These are phyloP conservation scores for Geotria australis DNA, from an alignment of 2,797 vertebrate species.

Conservation along the genomic window DNA sequence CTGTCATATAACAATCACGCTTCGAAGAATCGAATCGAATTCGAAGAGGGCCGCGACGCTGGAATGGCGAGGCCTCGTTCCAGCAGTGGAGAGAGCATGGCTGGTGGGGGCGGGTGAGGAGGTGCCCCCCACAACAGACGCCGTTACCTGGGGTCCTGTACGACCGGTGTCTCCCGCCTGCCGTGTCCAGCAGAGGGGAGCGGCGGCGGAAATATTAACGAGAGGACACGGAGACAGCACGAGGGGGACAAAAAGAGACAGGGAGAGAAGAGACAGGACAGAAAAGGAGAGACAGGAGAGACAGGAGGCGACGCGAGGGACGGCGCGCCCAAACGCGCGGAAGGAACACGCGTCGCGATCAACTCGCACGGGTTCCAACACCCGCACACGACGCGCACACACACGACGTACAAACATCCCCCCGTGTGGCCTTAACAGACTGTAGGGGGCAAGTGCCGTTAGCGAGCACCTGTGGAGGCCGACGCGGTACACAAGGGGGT, in stretches of 20 bases:
- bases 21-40: slow-evolving; percentile 10
- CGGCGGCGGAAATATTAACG: background rate
- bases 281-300: slow-evolving; percentile 1
- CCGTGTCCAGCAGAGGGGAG: background rate
- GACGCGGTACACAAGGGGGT: too few species aligned
- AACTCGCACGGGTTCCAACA: background rate
- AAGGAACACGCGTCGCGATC: background rate
- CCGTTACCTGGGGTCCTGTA: background rate
- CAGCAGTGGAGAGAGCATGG: too few species aligned
- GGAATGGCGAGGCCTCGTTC: too few species aligned
- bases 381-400: background rate
- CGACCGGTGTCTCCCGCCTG: background rate
- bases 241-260: slow-evolving; percentile 19
- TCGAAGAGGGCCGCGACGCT: too few species aligned
- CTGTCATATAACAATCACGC: too few species aligned
- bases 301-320: background rate
- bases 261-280: slow-evolving; percentile 28
- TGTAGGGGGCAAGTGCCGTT: too few species aligned
- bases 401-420: too few species aligned
- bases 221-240: slow-evolving; percentile 21
- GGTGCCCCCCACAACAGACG: too few species aligned
- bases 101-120: too few species aligned
- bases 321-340: background rate
- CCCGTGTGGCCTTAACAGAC: too few species aligned
- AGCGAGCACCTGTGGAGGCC: too few species aligned